phyloP scores from a whole-genome alignment of 64 coral and sea anemone species.

The Dendrophyllia cribrosa region DNA sequence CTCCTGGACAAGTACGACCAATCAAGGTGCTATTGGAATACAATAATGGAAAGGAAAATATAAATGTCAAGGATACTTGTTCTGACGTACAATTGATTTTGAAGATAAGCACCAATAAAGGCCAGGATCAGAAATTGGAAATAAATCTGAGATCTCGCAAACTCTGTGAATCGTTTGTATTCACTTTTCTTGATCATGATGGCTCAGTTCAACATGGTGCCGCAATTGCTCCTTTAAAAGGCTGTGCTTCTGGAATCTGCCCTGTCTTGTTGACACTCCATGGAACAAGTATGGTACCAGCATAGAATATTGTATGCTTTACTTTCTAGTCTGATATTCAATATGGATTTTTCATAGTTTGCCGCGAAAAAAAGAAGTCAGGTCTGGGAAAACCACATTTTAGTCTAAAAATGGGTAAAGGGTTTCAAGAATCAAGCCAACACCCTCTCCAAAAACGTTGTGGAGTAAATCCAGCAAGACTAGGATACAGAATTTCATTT shows the following conservation, averaged over 20 bases:
- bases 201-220: conserved; percentile 95
- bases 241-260: conserved; percentile 46
- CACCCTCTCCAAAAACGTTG: too few relatives aligned
- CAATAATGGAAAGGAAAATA: conserved; percentile 48
- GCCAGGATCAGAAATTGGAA: conserved; percentile 59
- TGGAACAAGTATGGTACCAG: conserved; percentile 87
- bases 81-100: conserved; percentile 51
- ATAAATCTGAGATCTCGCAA: conserved; percentile 81
- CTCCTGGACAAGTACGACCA: conserved; percentile 88
- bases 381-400: too few relatives aligned
- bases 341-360: too few relatives aligned
- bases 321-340: too few relatives aligned
- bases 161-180: conserved; percentile 85
- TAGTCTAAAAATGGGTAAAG: too few relatives aligned
- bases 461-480: too few relatives aligned
- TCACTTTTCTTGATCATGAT: conserved; percentile 98
- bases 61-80: neutral
- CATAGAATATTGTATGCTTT: too few relatives aligned
- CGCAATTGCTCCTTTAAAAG: conserved; percentile 76
- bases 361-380: too few relatives aligned
- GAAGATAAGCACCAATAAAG: conserved; percentile 67
- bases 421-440: too few relatives aligned
- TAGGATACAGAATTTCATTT: too few relatives aligned
- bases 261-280: conserved; percentile 91
- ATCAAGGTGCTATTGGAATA: conserved; percentile 71